These are phyloP conservation scores for Spizaetus ornatus DNA, from an alignment of 2,113 vertebrate genomes.

Conservation along the genomic window DNA sequence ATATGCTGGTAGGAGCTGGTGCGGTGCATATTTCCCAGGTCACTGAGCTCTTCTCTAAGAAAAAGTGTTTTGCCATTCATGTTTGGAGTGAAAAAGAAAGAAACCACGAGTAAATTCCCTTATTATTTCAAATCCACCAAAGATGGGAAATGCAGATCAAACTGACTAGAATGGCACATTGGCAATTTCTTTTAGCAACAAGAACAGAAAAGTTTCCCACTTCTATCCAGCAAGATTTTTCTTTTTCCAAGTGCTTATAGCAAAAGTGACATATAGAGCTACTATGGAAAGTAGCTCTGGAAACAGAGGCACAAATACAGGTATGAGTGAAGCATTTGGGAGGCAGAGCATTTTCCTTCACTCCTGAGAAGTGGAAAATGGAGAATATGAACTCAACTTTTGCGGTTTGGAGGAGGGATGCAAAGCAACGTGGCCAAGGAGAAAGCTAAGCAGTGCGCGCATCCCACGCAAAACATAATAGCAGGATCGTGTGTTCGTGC, in stretches of 20 bases:
- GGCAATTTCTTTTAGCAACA: background rate
- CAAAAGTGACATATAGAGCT: background rate
- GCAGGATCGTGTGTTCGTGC: accelerated
- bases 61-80: background rate
- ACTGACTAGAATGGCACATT: background rate
- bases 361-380: background rate
- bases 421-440: background rate
- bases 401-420: background rate
- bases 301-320: background rate
- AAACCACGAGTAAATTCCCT: background rate
- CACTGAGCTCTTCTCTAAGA: background rate
- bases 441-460: background rate
- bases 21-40: background rate
- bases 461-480: accelerated
- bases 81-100: background rate
- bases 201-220: background rate
- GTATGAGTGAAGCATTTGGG: background rate
- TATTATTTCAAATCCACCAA: background rate
- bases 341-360: background rate
- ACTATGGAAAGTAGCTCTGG: background rate
- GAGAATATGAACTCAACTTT: background rate
- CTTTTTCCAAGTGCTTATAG: background rate
- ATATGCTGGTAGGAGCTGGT: background rate
- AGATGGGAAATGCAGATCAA: background rate
- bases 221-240: background rate